phyloP scores from a whole-genome alignment of 2,113 vertebrate species.

The Caloenas nicobarica region DNA sequence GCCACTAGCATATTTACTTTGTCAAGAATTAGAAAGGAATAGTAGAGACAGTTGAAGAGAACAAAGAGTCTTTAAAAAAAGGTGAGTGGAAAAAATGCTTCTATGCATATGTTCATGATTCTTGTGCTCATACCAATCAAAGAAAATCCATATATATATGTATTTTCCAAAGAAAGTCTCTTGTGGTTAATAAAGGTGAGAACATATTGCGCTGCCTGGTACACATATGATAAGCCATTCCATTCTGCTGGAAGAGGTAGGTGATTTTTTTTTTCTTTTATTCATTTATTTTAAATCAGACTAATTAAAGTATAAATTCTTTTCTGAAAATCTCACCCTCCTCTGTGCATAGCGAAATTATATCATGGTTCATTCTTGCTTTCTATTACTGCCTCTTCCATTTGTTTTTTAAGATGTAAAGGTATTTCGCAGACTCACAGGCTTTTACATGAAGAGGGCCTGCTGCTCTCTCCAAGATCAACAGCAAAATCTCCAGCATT shows the following conservation, averaged over 20 bases:
- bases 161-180: neutral
- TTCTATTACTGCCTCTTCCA: neutral
- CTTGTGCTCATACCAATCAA: neutral
- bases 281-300: neutral
- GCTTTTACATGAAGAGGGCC: neutral
- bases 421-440: constrained; percentile 4
- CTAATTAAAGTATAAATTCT: neutral
- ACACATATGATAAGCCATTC: neutral
- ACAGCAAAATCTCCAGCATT: neutral
- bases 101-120: neutral
- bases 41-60: neutral
- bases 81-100: neutral
- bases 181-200: neutral
- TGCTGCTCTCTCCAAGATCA: neutral
- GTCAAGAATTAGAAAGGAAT: neutral
- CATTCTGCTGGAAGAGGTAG: neutral
- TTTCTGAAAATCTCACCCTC: neutral
- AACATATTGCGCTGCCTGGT: neutral
- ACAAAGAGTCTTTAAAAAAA: neutral
- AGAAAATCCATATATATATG: neutral
- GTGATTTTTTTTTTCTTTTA: neutral
- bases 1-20: neutral
- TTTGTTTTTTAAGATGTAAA: constrained; percentile 22
- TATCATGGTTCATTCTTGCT: neutral
- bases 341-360: neutral